phyloP scores from a whole-genome alignment of 1,140 invertebrate species.

The Drosophila insularis region DNA sequence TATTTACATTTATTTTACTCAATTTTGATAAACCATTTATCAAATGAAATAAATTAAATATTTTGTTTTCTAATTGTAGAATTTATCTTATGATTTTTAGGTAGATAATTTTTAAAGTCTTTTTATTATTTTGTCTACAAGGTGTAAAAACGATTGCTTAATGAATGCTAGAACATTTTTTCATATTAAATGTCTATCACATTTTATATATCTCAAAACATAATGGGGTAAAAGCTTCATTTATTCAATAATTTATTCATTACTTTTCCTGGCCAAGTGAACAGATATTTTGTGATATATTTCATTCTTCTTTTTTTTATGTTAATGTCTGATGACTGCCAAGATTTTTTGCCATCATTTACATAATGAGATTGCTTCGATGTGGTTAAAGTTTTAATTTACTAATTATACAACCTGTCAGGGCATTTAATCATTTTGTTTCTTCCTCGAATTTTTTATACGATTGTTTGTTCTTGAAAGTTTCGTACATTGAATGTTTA shows the following conservation, averaged over 20 bases:
- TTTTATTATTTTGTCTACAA: too few relatives aligned
- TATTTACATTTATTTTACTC: too few relatives aligned
- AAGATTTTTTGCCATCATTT: not conserved
- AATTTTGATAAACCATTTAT: too few relatives aligned
- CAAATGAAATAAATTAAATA: too few relatives aligned
- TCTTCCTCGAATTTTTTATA: not conserved
- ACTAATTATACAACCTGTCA: constrained; percentile 12
- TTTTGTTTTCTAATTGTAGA: too few relatives aligned
- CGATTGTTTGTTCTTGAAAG: not conserved
- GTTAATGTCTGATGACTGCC: not conserved
- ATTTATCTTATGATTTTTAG: too few relatives aligned
- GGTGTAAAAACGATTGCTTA: too few relatives aligned
- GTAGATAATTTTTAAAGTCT: too few relatives aligned
- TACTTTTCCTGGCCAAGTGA: not conserved
- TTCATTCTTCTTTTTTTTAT: constrained; percentile 3
- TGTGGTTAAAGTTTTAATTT: constrained; percentile 4
- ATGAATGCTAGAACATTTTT: too few relatives aligned
- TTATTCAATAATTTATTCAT: not conserved
- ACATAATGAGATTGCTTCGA: constrained; percentile 4
- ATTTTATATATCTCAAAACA: not conserved
- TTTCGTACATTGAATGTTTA: not conserved
- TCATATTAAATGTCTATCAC: too few relatives aligned
- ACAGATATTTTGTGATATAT: not conserved
- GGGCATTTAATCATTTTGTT: not conserved
- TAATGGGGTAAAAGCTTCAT: not conserved